These are phyloP conservation scores for Microcebus tavaratra DNA, from an alignment of 2,113 vertebrate species.

Conservation along the genomic window DNA sequence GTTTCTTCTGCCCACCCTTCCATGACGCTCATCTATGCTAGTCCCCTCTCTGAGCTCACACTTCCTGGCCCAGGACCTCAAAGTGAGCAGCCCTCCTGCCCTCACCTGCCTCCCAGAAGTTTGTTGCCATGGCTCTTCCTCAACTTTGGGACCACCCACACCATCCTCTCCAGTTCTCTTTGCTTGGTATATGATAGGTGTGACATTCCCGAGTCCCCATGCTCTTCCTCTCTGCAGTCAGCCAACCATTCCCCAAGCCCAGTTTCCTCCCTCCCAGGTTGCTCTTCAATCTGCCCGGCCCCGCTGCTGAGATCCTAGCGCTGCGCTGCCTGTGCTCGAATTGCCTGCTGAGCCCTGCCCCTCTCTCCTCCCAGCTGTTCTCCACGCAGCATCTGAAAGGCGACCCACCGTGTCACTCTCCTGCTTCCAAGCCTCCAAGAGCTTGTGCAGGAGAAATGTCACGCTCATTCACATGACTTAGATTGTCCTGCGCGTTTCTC, in stretches of 20 bases:
- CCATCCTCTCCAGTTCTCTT: background rate
- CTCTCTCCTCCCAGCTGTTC: background rate
- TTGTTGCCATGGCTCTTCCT: background rate
- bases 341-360: rapidly evolving
- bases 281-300: background rate
- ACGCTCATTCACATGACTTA: rapidly evolving
- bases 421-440: background rate
- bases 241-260: rapidly evolving
- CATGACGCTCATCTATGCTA: rapidly evolving
- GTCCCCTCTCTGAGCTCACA: rapidly evolving
- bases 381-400: background rate
- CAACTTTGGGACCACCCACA: background rate
- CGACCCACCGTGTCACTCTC: rapidly evolving
- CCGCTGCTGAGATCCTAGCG: background rate
- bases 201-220: too few relatives aligned
- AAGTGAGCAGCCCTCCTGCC: rapidly evolving
- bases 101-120: too few relatives aligned
- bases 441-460: background rate
- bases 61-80: background rate
- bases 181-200: background rate
- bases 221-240: background rate
- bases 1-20: too few relatives aligned
- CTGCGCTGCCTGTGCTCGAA: too few relatives aligned
- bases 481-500: rapidly evolving
- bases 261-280: too few relatives aligned